phyloP scores from a whole-genome alignment of 2,113 vertebrate species.

The Nothoprocta perdicaria region DNA sequence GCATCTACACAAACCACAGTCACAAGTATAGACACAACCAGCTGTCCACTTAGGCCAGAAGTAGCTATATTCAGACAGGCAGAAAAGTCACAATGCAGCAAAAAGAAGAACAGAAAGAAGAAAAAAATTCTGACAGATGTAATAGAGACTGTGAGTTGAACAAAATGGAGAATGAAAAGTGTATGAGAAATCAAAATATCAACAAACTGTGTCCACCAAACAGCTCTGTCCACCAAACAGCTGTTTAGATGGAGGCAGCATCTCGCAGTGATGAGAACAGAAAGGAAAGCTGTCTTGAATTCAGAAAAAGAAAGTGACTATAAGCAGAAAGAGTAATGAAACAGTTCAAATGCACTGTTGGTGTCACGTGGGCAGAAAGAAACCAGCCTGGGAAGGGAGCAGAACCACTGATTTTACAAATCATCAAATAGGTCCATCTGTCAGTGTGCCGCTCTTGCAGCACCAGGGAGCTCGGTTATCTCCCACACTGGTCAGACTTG shows the following conservation, averaged over 20 bases:
- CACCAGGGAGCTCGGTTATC: background rate
- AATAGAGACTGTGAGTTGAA: background rate
- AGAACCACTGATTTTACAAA: background rate
- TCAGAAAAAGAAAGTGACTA: background rate
- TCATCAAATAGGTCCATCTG: background rate
- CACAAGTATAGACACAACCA: background rate
- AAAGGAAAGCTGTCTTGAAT: background rate
- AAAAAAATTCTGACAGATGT: background rate
- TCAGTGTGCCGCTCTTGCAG: background rate
- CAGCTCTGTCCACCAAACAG: background rate
- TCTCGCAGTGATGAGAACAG: background rate
- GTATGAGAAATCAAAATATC: background rate
- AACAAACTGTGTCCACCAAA: background rate
- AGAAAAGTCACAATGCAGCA: background rate
- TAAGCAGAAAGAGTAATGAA: background rate
- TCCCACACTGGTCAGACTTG: background rate
- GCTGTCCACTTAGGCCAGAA: background rate
- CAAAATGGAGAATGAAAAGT: background rate
- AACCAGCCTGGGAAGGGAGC: no score
- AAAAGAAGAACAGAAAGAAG: background rate
- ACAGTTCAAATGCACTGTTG: background rate
- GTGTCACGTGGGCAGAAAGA: background rate
- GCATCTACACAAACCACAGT: background rate
- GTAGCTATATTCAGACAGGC: background rate
- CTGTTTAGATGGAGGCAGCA: background rate